Base-by-base conservation (phyloP, 2,797 vertebrate species). In the Epinephelus coioides region DNA sequence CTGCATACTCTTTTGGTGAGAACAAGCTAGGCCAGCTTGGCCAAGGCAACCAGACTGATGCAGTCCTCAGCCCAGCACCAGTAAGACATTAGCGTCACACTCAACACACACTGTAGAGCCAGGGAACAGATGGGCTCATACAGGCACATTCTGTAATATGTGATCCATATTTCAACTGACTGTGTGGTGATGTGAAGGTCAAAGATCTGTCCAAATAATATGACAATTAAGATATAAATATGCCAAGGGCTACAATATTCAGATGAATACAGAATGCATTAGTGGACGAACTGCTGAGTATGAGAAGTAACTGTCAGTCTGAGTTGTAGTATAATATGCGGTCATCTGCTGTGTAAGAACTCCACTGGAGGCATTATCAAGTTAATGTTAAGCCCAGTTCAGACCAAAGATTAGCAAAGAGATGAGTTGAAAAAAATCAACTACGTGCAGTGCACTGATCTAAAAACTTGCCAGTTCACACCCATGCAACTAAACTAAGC, bases 1-100 rank as follows among this genome's bases (percentile, higher is more conserved):
- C 95, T 0, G 97, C 95, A 2, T 98, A 96, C 55, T 97, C 97
- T 0, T 99, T 99, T 38, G 98, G 98, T 56, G 98, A 99, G 93
- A 99, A 99, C 86, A 99, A 98, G 92, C 95, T 99, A 93, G 98
- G 98, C 2, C 98, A 99, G 79, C 94, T 99, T 1, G 98, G 98
- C 40, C 94, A 99, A 8, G 97, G 98, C 65, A 99, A 97, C 90
- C 98, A 99, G 94, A 99, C 98, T 0, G 97, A 98, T 1, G 98
- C 98, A 0, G 95, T 99, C 23, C 96, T 98, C 14, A 98, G 96
- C 65, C 98, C 98, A 0, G 95, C 97, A 0, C 93, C 95, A 89
- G 98, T 99, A 94, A 88, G 85, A 38, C 2, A 4, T 12, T 30
- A 25, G 51, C 19, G 2, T 30, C 18, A 34, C 19, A n/a, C n/a